Evolutionary conservation across 2,888 invertebrate species (phyloP).

Genomic region (Drosophila kanekoi): DNA sequence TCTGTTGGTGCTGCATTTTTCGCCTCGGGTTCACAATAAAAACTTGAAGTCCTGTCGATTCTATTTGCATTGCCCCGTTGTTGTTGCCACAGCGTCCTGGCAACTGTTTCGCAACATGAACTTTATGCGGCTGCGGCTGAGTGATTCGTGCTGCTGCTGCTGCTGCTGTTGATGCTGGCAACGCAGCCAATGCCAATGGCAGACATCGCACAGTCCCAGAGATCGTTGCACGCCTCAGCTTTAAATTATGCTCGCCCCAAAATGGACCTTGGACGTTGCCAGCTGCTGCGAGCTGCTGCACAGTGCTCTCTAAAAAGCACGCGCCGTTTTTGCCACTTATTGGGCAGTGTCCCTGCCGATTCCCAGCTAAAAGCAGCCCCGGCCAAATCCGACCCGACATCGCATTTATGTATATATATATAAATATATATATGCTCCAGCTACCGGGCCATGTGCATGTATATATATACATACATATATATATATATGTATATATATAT

Average conservation of each 20-base stretch:
- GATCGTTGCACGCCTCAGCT: conserved; percentile 15
- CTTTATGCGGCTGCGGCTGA: conserved; percentile 75
- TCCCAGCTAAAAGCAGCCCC: conserved; percentile 12
- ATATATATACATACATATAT: conserved; percentile 3
- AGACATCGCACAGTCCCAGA: conserved; percentile 15
- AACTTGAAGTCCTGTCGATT: conserved; percentile 77
- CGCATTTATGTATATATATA: conserved; percentile 9
- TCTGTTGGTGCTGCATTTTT: conserved; percentile 42
- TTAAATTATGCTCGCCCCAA: conserved; percentile 31
- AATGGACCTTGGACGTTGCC: conserved; percentile 64
- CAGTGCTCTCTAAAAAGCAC: conserved; percentile 64
- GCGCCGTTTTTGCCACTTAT: conserved; percentile 73
- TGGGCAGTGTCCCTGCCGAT: conserved; percentile 57
- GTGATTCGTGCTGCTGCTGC: conserved; percentile 62
- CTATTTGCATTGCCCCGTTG: conserved; percentile 56
- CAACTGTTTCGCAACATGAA: conserved; percentile 73
- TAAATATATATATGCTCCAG: neutral
- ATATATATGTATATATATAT: conserved; percentile 23
- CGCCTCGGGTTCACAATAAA: conserved; percentile 72
- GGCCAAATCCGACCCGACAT: conserved; percentile 26
- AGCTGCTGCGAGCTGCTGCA: conserved; percentile 25
- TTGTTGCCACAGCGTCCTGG: conserved; percentile 36
- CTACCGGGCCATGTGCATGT: neutral
- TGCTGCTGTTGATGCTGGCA: conserved; percentile 1
- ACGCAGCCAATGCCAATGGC: conserved; percentile 45